phyloP scores from a whole-genome alignment of 1,140 invertebrate species.

The Oryctes rhinoceros region DNA sequence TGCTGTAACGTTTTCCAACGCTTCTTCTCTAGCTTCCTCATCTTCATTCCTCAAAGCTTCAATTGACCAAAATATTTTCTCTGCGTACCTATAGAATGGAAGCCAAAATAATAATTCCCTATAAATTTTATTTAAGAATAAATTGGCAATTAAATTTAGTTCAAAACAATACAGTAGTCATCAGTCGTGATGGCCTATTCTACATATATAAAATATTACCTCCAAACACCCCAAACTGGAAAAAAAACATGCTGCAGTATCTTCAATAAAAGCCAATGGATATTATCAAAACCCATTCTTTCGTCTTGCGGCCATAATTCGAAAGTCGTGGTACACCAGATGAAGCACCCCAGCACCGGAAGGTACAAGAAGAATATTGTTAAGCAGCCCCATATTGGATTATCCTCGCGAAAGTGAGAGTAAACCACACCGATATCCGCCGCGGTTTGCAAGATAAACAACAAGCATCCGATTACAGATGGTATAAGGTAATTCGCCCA shows the following conservation, averaged over 20 bases:
- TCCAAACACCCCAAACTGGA: conserved; percentile 73
- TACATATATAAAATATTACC: conserved; percentile 61
- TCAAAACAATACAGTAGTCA: not conserved
- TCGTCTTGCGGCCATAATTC: conserved; percentile 63
- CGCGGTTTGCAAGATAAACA: conserved; percentile 63
- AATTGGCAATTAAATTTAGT: no score
- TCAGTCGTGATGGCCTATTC: not conserved
- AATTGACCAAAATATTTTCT: conserved; percentile 74
- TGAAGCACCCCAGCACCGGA: conserved; percentile 63
- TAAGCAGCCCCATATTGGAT: conserved; percentile 62
- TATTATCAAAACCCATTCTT: conserved; percentile 51
- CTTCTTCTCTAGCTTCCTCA: conserved; percentile 67
- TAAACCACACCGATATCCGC: conserved; percentile 63
- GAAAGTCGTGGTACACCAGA: conserved; percentile 63
- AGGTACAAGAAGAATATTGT: conserved; percentile 64
- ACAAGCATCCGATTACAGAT: conserved; percentile 58
- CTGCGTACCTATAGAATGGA: conserved; percentile 65
- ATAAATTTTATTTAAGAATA: no score
- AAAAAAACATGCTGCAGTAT: conserved; percentile 68
- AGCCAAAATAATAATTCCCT: not conserved
- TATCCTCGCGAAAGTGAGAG: conserved; percentile 62
- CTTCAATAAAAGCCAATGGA: conserved; percentile 67
- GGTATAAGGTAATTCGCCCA: conserved; percentile 63
- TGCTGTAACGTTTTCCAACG: conserved; percentile 63
- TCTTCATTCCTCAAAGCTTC: conserved; percentile 69